These are phyloP conservation scores for Pseudochaenichthys georgianus DNA, from an alignment of 2,797 vertebrate species.

Conservation along the genomic window DNA sequence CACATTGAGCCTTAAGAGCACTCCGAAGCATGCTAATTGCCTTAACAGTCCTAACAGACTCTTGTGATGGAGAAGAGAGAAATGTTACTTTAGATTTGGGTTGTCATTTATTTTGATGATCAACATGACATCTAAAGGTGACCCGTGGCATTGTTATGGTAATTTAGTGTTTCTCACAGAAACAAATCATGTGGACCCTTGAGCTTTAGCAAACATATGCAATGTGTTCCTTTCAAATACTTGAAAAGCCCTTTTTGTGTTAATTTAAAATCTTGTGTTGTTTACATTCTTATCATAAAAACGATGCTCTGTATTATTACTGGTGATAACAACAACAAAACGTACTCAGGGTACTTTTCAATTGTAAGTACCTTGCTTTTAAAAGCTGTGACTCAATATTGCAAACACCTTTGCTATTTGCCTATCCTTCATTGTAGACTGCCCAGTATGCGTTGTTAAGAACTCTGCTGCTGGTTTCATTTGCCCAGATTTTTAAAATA, in stretches of 20 bases:
- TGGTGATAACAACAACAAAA: background rate
- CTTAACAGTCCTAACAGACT: slow-evolving; percentile 45
- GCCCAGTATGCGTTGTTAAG: background rate
- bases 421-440: background rate
- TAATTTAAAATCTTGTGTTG: slow-evolving; percentile 5
- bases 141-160: background rate
- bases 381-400: slow-evolving; percentile 1
- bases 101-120: slow-evolving; percentile 56
- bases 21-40: slow-evolving; percentile 30
- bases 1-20: slow-evolving; percentile 22
- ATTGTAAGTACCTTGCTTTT: background rate
- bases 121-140: slow-evolving; percentile 23
- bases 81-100: slow-evolving; percentile 33
- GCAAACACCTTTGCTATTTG: background rate
- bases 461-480: background rate
- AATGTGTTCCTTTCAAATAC: slow-evolving; percentile 8
- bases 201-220: background rate
- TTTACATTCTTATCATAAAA: background rate
- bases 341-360: background rate
- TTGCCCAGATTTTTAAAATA: background rate
- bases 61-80: slow-evolving; percentile 41
- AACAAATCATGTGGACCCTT: background rate
- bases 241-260: background rate
- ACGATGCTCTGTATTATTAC: background rate
- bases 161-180: background rate